phyloP scores from a whole-genome alignment of 2,113 vertebrate species.

The Pardalotus punctatus region DNA sequence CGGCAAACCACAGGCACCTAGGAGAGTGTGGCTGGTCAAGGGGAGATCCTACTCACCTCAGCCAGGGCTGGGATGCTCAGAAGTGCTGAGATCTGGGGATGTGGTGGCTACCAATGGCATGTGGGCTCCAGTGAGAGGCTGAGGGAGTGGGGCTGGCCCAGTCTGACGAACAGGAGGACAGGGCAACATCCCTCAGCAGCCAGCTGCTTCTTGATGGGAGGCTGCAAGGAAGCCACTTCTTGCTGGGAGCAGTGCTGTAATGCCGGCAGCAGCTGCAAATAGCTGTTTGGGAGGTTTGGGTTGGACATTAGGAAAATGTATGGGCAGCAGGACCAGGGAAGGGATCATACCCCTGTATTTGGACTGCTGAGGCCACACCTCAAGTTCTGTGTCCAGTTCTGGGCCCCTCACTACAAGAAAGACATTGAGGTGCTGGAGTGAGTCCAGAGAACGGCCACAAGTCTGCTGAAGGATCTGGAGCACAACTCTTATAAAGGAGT shows the following conservation, averaged over 20 bases:
- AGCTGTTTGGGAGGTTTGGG: not conserved
- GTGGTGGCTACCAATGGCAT: not conserved
- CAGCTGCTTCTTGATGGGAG: not conserved
- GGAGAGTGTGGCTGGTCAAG: rapidly evolving
- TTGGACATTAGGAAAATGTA: not conserved
- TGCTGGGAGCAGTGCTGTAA: not conserved
- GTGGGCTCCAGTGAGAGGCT: not conserved
- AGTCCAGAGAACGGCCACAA: not conserved
- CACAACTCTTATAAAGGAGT: not conserved
- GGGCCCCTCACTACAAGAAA: not conserved
- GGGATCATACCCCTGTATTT: not conserved
- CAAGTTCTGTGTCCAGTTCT: not conserved
- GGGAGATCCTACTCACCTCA: not conserved
- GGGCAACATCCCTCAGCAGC: not conserved
- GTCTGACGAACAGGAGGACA: not conserved
- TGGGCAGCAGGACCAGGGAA: not conserved
- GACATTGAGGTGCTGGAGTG: not conserved
- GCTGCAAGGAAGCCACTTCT: not conserved
- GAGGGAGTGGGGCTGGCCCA: not conserved
- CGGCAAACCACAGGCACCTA: rapidly evolving
- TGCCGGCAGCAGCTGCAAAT: not conserved
- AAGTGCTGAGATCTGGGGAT: not conserved
- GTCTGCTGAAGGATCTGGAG: not conserved
- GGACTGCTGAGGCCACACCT: not conserved
- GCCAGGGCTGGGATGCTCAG: not conserved